Conservation (phyloP, 2,888 invertebrate species). For the Amiota communis region DNA sequence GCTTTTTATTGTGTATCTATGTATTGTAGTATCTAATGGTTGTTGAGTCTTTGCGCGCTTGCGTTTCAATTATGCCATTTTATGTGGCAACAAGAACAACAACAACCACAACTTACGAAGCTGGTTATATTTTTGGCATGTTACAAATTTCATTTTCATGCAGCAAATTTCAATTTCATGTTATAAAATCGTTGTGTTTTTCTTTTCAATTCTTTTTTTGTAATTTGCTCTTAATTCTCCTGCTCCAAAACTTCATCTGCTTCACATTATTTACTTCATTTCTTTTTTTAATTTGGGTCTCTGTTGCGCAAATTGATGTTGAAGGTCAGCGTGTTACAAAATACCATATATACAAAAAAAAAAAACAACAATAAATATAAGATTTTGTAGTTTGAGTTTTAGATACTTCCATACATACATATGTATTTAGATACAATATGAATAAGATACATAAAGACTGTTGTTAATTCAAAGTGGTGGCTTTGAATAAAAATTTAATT, state of each 20-base stretch:
- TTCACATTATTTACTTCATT: constrained; percentile 35
- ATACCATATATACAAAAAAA: too few relatives aligned
- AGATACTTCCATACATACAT: background rate
- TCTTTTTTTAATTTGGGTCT: constrained; percentile 35
- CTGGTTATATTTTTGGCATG: constrained; percentile 48
- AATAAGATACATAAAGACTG: too few relatives aligned
- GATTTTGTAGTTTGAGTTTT: constrained; percentile 21
- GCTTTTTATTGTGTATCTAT: background rate
- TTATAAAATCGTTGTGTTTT: constrained; percentile 43
- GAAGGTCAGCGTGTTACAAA: constrained; percentile 64
- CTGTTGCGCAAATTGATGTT: constrained; percentile 53
- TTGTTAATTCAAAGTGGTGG: too few relatives aligned
- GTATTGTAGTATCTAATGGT: constrained; percentile 20
- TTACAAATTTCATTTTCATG: constrained; percentile 67
- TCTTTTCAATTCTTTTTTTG: constrained; percentile 42
- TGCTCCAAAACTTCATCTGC: constrained; percentile 27
- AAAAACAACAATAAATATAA: constrained; percentile 50
- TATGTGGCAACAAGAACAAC: background rate
- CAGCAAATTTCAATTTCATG: constrained; percentile 65
- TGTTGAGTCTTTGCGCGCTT: background rate
- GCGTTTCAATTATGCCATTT: background rate
- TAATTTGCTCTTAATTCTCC: constrained; percentile 52
- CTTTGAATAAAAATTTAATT: too few relatives aligned
- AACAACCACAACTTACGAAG: background rate
- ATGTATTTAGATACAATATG: too few relatives aligned